phyloP scores from a whole-genome alignment of 2,113 vertebrate genomes.

The Spheniscus mendiculus region DNA sequence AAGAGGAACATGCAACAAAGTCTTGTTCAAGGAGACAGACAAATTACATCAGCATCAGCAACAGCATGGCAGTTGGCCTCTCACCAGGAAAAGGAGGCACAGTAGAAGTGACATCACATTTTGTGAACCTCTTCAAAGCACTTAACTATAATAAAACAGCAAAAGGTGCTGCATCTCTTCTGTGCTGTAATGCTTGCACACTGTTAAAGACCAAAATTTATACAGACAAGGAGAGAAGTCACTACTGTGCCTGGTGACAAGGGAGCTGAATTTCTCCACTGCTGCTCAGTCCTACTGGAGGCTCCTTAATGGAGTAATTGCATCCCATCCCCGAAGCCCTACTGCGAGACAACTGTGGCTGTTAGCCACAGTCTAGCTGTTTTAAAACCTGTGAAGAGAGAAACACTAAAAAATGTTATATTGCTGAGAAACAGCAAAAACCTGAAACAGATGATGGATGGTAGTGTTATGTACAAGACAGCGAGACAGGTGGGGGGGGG shows the following conservation, averaged over 20 bases:
- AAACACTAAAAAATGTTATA: background rate
- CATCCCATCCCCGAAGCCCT: background rate
- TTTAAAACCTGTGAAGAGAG: background rate
- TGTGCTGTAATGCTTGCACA: background rate
- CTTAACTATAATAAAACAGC: background rate
- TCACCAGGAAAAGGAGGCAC: background rate
- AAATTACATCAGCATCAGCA: background rate
- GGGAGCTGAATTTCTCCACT: background rate
- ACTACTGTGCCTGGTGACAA: background rate
- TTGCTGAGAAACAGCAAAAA: background rate
- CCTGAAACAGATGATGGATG: background rate
- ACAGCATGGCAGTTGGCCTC: background rate
- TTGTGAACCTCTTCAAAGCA: background rate
- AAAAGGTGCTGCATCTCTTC: background rate
- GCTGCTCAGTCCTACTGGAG: background rate
- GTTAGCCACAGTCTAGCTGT: background rate
- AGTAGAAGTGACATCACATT: background rate
- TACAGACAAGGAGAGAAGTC: background rate
- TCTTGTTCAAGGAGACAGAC: background rate
- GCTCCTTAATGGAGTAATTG: background rate
- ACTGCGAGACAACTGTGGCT: fast-evolving
- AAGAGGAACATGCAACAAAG: background rate
- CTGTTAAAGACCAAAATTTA: background rate
- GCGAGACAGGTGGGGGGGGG: fast-evolving
- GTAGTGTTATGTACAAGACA: background rate